Base-by-base conservation (phyloP, 2,888 invertebrate species). In the Hyles lineata region DNA sequence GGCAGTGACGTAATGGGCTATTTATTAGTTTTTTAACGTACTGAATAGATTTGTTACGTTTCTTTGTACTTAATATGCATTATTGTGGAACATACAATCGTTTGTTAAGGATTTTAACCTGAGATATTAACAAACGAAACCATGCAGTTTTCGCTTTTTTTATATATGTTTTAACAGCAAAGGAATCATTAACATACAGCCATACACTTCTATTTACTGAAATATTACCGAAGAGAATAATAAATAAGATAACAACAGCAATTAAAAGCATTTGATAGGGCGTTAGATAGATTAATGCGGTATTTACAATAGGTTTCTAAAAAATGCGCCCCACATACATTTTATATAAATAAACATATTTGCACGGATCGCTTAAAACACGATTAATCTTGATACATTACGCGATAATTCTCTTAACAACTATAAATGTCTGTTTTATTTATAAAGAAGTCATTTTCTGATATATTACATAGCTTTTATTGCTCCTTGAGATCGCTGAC, bases 361-460 rank as follows among this genome's bases (percentile, higher is more conserved):
- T 50, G 50, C 67, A 17, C 21, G 67, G 43, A 67, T 67, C 43
- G 67, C 43, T 43, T 67, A 43, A 67, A 67, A 50, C 50, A 50
- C 43, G 50, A 23, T 50, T 50, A 43, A 50, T 67, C 67, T 67
- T 67, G 67, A 67, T 67, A 67, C 67, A 67, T 67, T 50, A 23
- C 23, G 43, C 67, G 67, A 67, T 67, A 67, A 67, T 23, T 67
- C 67, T 67, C 23, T 50, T 23, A 50, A 50, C 67, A 50, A 17
- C 67, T 67, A 67, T 50, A 67, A 67, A 67, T 67, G 67, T 67
- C 67, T 50, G 50, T 23, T 50, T 67, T 63, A 63, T 63, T 67
- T 67, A 67, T 67, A 50, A 50, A 67, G 43, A 17, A 50, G 23
- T 50, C 23, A 50, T 67, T 67, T 67, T 43, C 50, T 67, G 67